Evolutionary conservation across 92 coral and sea anemone species (phyloP).

Genomic region (Muricea muricata): DNA sequence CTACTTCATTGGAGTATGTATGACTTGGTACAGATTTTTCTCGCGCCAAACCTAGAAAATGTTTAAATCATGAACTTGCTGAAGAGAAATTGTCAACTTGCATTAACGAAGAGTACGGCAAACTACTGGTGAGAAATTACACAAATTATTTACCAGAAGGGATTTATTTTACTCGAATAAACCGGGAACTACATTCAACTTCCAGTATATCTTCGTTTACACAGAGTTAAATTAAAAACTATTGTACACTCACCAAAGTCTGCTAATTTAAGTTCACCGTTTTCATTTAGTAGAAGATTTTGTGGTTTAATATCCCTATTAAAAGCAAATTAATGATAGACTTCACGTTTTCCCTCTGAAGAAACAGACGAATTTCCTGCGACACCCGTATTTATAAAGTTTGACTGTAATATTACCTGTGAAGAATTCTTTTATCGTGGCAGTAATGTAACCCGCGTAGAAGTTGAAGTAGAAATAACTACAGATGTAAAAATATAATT

Average conservation of each 20-base stretch:
- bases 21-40: conserved; percentile 99
- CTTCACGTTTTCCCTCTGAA: too few relatives aligned
- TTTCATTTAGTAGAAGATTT: conserved; percentile 85
- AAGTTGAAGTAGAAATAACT: conserved; percentile 88
- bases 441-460: conserved; percentile 89
- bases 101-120: too few relatives aligned
- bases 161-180: too few relatives aligned
- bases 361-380: too few relatives aligned
- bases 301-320: conserved; percentile 97
- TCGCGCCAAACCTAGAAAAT: conserved; percentile 88
- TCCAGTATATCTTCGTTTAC: background rate
- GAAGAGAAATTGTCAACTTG: too few relatives aligned
- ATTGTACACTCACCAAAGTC: conserved; percentile 83
- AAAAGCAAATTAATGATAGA: background rate
- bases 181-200: too few relatives aligned
- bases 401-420: conserved; percentile 73
- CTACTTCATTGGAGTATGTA: conserved; percentile 96
- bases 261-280: conserved; percentile 93
- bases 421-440: conserved; percentile 90
- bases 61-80: too few relatives aligned
- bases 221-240: background rate
- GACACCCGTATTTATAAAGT: too few relatives aligned
- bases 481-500: background rate
- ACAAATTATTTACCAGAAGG: too few relatives aligned
- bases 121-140: too few relatives aligned